Percentiles rank a stretch among this genome's conserved stretches.
These are phyloP conservation scores for Dermochelys coriacea DNA, from an alignment of 2,797 vertebrate genomes.

Conservation along the genomic window DNA sequence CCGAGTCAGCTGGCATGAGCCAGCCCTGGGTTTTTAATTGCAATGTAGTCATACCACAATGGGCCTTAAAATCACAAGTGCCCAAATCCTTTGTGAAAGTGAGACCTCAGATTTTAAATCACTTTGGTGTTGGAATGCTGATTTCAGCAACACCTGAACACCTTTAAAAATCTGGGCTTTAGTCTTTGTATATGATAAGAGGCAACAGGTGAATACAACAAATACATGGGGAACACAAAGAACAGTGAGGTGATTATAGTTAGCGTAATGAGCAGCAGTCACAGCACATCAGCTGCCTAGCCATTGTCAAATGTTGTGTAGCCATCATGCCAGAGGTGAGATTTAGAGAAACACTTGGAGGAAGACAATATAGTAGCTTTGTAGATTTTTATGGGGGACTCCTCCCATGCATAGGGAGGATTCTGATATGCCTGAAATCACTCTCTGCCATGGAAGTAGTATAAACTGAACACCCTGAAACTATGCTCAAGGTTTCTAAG, in stretches of 20 bases:
- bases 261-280: background rate
- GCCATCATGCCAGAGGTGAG: background rate
- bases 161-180: background rate
- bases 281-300: background rate
- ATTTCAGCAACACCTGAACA: background rate
- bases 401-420: background rate
- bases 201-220: background rate
- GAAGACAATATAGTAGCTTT: constrained; percentile 1
- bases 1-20: background rate
- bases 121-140: background rate
- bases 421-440: background rate
- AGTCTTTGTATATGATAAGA: background rate
- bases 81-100: background rate
- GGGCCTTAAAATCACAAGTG: background rate
- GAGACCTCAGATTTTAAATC: background rate
- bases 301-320: background rate
- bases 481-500: background rate
- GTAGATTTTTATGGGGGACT: constrained; percentile 2
- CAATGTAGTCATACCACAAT: background rate
- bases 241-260: background rate
- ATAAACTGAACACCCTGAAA: background rate
- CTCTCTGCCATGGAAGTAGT: background rate
- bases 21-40: background rate
- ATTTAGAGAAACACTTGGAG: background rate
- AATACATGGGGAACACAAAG: background rate